These are phyloP conservation scores for Micrastur ruficollis DNA, from an alignment of 2,797 vertebrate species.

Conservation along the genomic window DNA sequence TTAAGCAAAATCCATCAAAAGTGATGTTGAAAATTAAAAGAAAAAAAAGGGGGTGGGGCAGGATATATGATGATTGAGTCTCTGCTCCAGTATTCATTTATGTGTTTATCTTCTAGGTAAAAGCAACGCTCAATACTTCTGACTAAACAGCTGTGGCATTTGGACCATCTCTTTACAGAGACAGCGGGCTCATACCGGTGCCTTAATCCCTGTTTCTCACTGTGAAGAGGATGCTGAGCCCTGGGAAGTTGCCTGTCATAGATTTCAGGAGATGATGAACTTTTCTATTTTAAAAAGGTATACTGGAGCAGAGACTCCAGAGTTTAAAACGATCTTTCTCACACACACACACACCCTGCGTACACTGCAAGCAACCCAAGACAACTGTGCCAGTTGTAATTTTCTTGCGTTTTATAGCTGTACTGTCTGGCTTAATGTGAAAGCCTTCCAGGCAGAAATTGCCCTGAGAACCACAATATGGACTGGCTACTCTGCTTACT, in stretches of 20 bases:
- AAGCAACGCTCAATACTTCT: background rate
- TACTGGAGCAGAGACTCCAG: background rate
- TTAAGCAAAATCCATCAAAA: background rate
- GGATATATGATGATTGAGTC: background rate
- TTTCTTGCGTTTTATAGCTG: background rate
- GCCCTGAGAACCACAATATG: background rate
- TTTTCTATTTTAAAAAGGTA: background rate
- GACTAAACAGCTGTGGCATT: background rate
- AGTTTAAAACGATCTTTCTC: background rate
- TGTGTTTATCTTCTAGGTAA: background rate
- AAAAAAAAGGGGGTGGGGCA: accelerated
- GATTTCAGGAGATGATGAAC: background rate
- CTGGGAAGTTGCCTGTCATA: background rate
- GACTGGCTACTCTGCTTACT: background rate
- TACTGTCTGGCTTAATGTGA: background rate
- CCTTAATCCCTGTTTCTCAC: background rate
- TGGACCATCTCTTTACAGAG: background rate
- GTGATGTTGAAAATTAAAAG: background rate
- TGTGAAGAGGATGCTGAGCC: background rate
- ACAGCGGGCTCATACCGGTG: accelerated
- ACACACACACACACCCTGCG: accelerated
- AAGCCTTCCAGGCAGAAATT: background rate
- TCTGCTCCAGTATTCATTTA: background rate
- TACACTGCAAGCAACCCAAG: background rate
- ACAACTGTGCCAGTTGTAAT: background rate